Conservation (phyloP, 2,113 vertebrate genomes). For the Prietella phreatophila region DNA sequence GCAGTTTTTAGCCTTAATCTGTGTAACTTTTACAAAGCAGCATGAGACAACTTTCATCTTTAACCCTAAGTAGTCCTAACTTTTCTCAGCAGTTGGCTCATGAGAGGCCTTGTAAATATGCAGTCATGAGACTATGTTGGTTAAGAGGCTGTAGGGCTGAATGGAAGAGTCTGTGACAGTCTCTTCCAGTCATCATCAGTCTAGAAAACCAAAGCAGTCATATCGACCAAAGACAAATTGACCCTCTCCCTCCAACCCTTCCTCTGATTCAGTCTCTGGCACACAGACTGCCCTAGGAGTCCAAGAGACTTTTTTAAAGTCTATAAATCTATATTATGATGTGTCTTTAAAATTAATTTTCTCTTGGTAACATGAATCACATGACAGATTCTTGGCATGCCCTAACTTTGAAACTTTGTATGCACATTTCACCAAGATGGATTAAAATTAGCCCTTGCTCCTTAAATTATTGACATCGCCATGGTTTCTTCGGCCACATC, state of each 20-base stretch:
- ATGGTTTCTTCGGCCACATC: constrained; percentile 53
- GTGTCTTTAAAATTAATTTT: constrained; percentile 72
- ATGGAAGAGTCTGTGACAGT: constrained; percentile 54
- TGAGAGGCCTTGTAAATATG: not conserved
- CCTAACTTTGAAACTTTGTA: constrained; percentile 72
- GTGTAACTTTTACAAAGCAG: not conserved
- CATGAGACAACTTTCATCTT: not conserved
- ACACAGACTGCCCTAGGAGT: constrained; percentile 53
- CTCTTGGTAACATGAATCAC: constrained; percentile 68
- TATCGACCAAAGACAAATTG: constrained; percentile 69
- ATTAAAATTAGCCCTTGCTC: constrained; percentile 71
- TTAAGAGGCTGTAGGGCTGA: constrained; percentile 8
- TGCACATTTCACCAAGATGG: constrained; percentile 67
- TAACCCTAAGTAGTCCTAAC: not conserved
- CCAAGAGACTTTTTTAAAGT: constrained; percentile 69
- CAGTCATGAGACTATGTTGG: not conserved
- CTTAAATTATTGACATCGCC: constrained; percentile 72
- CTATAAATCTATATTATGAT: constrained; percentile 73
- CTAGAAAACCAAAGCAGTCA: constrained; percentile 63
- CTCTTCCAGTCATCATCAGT: constrained; percentile 63
- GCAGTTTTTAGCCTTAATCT: not conserved
- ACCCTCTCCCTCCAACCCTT: constrained; percentile 29
- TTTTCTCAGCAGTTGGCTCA: not conserved
- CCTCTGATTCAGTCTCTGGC: constrained; percentile 20
- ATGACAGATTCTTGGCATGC: constrained; percentile 63